phyloP scores from a whole-genome alignment of 2,113 vertebrate genomes.

The Baryphthengus martii region DNA sequence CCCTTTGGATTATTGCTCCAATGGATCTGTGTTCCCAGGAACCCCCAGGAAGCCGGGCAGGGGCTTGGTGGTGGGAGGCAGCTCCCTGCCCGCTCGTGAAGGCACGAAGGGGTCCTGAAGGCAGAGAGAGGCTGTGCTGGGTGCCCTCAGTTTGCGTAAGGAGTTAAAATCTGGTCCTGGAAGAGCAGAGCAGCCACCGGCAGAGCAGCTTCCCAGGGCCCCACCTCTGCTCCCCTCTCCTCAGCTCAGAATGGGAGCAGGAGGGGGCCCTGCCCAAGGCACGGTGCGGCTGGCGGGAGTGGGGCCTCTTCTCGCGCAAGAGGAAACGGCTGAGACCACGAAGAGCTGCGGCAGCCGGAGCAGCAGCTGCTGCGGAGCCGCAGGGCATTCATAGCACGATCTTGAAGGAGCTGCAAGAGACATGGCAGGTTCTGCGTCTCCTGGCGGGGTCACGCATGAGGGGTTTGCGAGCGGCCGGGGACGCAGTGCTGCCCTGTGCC shows the following conservation, averaged over 20 bases:
- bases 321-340: background rate
- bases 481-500: fast-evolving
- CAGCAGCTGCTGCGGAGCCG: background rate
- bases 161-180: background rate
- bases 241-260: background rate
- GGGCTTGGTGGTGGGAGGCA: background rate
- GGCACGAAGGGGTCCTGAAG: background rate
- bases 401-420: slow-evolving; percentile 89
- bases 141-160: background rate
- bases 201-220: background rate
- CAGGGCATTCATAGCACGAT: slow-evolving; percentile 84
- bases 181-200: background rate
- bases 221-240: background rate
- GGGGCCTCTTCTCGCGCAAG: background rate
- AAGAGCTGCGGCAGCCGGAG: background rate
- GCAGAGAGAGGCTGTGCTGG: background rate
- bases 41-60: background rate
- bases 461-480: fast-evolving
- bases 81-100: slow-evolving; percentile 1
- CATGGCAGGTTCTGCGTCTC: background rate
- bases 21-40: background rate
- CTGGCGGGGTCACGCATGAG: fast-evolving
- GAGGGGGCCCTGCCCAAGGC: background rate
- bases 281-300: background rate
- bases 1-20: background rate